Conservation (phyloP, 2,888 invertebrate genomes). For the Xestia c-nigrum region DNA sequence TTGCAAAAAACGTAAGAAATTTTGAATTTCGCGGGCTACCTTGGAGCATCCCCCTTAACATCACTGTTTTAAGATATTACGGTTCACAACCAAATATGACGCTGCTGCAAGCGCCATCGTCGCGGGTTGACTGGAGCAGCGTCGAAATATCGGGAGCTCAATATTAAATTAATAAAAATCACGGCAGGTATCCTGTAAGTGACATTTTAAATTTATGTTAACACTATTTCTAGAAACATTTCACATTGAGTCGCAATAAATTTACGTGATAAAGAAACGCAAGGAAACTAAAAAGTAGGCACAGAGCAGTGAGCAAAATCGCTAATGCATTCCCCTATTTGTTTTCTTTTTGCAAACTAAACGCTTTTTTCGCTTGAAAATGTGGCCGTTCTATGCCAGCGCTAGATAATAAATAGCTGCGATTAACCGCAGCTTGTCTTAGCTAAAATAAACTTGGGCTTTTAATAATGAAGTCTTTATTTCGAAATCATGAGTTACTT, state of each 20-base stretch:
- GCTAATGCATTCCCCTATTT: conserved; percentile 61
- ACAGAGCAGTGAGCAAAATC: conserved; percentile 48
- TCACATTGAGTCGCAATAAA: conserved; percentile 39
- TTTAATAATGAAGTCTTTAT: conserved; percentile 46
- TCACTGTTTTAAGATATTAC: too few relatives aligned
- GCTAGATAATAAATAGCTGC: conserved; percentile 59
- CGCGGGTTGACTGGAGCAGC: too few relatives aligned
- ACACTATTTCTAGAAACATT: conserved; percentile 11
- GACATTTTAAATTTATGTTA: background rate
- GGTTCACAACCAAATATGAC: too few relatives aligned
- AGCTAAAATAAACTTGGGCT: conserved; percentile 47
- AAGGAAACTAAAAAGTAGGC: conserved; percentile 52
- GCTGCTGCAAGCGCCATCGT: too few relatives aligned
- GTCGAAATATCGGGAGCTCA: too few relatives aligned
- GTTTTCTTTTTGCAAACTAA: conserved; percentile 51
- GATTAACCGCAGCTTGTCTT: conserved; percentile 56
- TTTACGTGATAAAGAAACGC: conserved; percentile 46
- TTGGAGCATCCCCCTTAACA: too few relatives aligned
- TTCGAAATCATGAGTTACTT: conserved; percentile 18
- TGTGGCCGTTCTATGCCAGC: conserved; percentile 47
- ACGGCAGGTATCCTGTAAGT: too few relatives aligned
- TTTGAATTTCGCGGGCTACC: too few relatives aligned
- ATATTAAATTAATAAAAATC: too few relatives aligned
- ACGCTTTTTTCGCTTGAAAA: conserved; percentile 53
- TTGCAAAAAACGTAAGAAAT: too few relatives aligned